Base-by-base conservation (phyloP, 2,113 vertebrate genomes). In the Cebidichthys violaceus region DNA sequence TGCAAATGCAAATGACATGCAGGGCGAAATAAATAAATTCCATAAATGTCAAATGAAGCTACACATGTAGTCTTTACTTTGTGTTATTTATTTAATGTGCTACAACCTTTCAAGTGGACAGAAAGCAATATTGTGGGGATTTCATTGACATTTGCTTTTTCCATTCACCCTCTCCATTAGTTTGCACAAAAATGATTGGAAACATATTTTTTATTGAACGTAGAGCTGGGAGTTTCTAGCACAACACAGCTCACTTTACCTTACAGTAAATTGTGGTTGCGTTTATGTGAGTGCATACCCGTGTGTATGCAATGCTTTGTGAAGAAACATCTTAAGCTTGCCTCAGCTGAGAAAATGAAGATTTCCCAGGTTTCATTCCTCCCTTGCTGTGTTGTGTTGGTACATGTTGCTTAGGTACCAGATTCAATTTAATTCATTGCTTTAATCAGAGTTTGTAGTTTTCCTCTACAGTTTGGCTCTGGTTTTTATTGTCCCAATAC, bases 391-490 rank as follows among this genome's bases (percentile, higher is more conserved):
- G 64, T 70, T 64, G 11, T 7, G 18, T 29, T 84, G 37, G 13
- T 70, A 24, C 41, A 74, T 73, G 62, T 64, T 81, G 59, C 55
- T 52, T 41, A 17, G 24, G 24, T 43, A 47, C 27, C 43, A 47
- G 24, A 57, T 37, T 13, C 47, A 50, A 59, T 85, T 39, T 75
- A 73, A 90, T 86, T 76, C 24, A 90, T 70, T 73, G 72, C 73
- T 82, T 87, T 83, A 88, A 87, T 87, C 77, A 70, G 59, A 52
- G 43, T 83, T 89, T 86, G 1, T 27, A 60, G 33, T 74, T 64
- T 71, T 75, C 73, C 5, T 71, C 55, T 41, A 24, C 39, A 11
- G 43, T 29, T 86, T 45, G 50, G 24, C 61, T 50, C 45, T 55
- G 4, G 41, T 68, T 20, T 72, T 82, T 82, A 66, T 75, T 80